Evolutionary conservation across 2,113 vertebrate species (phyloP).

Genomic region (Hippocampus comes): DNA sequence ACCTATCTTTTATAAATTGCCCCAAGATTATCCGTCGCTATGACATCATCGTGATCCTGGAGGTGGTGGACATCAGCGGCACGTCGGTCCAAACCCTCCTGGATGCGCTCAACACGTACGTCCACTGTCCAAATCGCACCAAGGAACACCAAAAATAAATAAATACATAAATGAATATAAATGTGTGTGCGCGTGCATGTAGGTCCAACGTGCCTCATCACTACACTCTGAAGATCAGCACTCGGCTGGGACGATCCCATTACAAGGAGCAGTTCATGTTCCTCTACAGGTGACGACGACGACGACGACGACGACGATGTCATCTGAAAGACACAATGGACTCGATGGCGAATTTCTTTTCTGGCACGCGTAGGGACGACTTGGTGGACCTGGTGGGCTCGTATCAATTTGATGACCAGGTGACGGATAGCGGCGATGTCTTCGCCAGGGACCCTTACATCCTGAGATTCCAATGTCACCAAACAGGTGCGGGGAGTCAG

Average conservation of each 20-base stretch:
- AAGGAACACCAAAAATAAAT: not conserved
- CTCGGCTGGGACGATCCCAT: slow-evolving; percentile 55
- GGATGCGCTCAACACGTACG: slow-evolving; percentile 68
- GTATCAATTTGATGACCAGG: slow-evolving; percentile 70
- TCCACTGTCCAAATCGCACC: not conserved
- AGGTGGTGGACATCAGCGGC: slow-evolving; percentile 70
- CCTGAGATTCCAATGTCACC: slow-evolving; percentile 64
- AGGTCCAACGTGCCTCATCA: slow-evolving; percentile 43
- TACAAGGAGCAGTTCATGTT: slow-evolving; percentile 80
- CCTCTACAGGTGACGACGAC: slow-evolving; percentile 65
- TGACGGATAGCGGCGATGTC: slow-evolving; percentile 56
- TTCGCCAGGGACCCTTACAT: slow-evolving; percentile 74
- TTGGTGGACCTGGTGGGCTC: slow-evolving; percentile 59
- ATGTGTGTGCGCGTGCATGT: not conserved
- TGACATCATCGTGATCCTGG: slow-evolving; percentile 74
- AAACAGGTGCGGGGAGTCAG: slow-evolving; percentile 50
- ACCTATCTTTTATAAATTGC: too few species aligned
- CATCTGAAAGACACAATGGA: not conserved
- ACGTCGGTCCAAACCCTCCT: slow-evolving; percentile 50
- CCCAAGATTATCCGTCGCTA: slow-evolving; percentile 72
- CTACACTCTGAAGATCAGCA: slow-evolving; percentile 68
- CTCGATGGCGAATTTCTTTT: not conserved
- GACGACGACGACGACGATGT: not conserved
- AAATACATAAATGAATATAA: not conserved
- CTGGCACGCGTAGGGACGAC: slow-evolving; percentile 53